Base-by-base conservation (phyloP, 2,113 vertebrate genomes). In the Ptilonorhynchus violaceus region DNA sequence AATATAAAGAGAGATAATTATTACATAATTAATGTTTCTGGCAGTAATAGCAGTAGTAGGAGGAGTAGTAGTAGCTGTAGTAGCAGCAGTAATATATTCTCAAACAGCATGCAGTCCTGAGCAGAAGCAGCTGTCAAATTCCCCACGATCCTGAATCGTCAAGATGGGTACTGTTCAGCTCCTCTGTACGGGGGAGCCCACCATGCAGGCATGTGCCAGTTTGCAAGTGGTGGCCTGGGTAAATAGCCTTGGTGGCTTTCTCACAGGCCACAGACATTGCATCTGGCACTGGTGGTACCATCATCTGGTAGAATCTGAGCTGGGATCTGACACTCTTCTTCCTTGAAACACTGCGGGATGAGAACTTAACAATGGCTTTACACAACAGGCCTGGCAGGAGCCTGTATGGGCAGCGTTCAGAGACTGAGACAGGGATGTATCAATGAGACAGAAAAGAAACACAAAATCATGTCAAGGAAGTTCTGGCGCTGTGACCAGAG, bases 171-270 rank as follows among this genome's bases (percentile, higher is more conserved):
- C 33, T 58, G 31, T 37, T 78, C 35, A 20, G 9, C 74, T 85
- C 42, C n/a, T 28, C 42, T 68, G 14, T 19, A 4, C 20, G 28
- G 20, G 14, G 24, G n/a, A 78, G 42, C 27, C 42, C 10, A 12
- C 30, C 39, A 3, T 19, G 37, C 25, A 1, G 3, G 18, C 14
- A 23, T 0, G 2, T 20, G 16, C n/a, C 3, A 4, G 33, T 55
- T 67, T 37, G 56, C 30, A 47, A 59, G 33, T 31, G 13, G n/a
- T 63, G 11, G 5, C 44, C 31, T 30, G 9, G 30, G 8, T n/a
- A 49, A 46, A 70, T 25, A 2, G 9, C 46, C 28, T 20, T 6
- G 13, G 31, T 74, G 67, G 18, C 24, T 74, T 92, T 75, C 39
- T 59, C 5, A 8, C 4, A 58, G 56, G 49, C 15, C 44, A 37